Evolutionary conservation across 2,113 vertebrate genomes (phyloP), one percentile per base, ranked within the genome.

Genomic region (Xenus cinereus): DNA sequence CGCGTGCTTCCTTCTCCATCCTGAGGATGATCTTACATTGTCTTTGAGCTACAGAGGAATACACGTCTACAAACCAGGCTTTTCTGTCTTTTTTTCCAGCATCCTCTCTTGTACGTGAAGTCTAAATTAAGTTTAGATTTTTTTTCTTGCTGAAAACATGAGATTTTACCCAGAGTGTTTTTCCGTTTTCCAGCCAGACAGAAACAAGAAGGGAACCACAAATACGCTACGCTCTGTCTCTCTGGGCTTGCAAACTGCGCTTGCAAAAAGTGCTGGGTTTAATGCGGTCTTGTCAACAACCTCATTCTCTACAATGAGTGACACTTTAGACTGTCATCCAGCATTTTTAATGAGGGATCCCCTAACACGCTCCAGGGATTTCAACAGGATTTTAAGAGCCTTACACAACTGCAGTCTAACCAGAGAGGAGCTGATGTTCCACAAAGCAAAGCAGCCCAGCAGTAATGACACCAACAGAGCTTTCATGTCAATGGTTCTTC

Each of bases 351-450:
- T n/a, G 60, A 71, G 51, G 78, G 51, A 87, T 91, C 69, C 54
- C 90, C 56, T 71, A 81, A 54, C 56, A 84, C 37, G 60, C 85
- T 95, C 48, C 88, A 91, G 56, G 22, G 66, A 85, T 71, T 88
- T 82, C 90, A 78, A 57, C 69, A 93, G 81, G 69, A 75, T 81
- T 91, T 91, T 78, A 87, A 95, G 78, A 89, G 51, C 85, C 54
- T 84, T 85, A 48, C 64, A 84, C 69, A 84, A 78, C 7, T 39
- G 64, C 69, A 33, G 37, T 84, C 50, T 74, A 74, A 82, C 82
- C 64, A 75, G 84, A 80, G 35, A 63, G n/a, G 45, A 89, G 73
- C 73, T 93, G 77, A 43, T 0, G 1, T 46, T 74, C 39, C 39
- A 69, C 48, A 51, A 77, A 81, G 60, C 83, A 79, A 67, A 87